Evolutionary conservation across 2,888 invertebrate genomes (phyloP), one percentile per base, ranked within the genome.

Genomic region (Brachyopa scutellaris): DNA sequence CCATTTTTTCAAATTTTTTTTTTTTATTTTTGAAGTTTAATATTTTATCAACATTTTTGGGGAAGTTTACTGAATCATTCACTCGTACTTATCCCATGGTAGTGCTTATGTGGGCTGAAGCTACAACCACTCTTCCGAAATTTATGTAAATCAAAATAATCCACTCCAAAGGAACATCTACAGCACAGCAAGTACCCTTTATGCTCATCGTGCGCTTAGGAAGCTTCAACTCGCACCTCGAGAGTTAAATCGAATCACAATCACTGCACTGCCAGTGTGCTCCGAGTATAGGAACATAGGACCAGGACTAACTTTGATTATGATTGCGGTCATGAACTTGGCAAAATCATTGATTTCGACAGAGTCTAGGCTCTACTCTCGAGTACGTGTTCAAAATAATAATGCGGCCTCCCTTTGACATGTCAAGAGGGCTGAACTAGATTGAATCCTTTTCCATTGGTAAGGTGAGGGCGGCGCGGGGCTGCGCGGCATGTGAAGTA

Each of bases 291-390:
- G n/a, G n/a, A n/a, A n/a, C n/a, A 42, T 9, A 59, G n/a, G 36
- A 59, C 13, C 33, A 55, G 59, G 62, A 80, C 78, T 61, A 61
- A 64, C 70, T 77, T 77, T 82, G 82, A 82, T 82, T 82, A 82
- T 82, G 82, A 82, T 82, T 82, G 82, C 82, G 82, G 82, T 82
- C 82, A 82, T 82, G 82, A 82, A 82, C 77, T 77, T 82, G 82
- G 70, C 70, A 72, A 82, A 82, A 77, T 82, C 82, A 82, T 82
- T 82, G 82, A 82, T 82, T 82, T 82, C 82, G 36, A 72, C 82
- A 77, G 77, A 72, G 76, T 77, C 70, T 82, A 82, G 82, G 82
- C 82, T 82, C 59, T 72, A 77, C 77, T 77, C 67, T 49, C 45
- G 53, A 72, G 77, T 64, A 82, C 82, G 82, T 82, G 82, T 77